phyloP scores from a whole-genome alignment of 1,140 invertebrate genomes.

The Wiebesia pumilae region DNA sequence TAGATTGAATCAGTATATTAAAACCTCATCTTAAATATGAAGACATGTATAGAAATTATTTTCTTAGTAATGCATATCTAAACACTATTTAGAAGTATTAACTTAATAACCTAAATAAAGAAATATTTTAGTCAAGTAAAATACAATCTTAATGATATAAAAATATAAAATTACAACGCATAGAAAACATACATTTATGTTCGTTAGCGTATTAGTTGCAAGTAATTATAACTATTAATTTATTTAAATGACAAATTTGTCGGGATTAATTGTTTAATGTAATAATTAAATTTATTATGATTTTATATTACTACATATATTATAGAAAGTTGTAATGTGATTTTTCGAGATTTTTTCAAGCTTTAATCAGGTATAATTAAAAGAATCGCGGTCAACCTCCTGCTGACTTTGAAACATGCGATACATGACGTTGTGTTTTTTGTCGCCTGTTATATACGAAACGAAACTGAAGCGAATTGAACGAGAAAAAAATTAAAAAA shows the following conservation, averaged over 20 bases:
- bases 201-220: no score
- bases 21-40: no score
- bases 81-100: no score
- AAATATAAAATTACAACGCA: no score
- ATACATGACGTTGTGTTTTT: conserved; percentile 32
- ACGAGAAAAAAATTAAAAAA: conserved; percentile 16
- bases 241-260: not conserved
- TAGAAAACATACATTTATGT: no score
- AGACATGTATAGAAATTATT: no score
- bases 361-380: conserved; percentile 25
- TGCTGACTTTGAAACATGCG: not conserved
- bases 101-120: no score
- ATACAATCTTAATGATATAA: no score
- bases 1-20: no score
- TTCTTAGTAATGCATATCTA: no score
- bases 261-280: not conserved
- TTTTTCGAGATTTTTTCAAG: not conserved
- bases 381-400: not conserved
- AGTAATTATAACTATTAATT: no score
- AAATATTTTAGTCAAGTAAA: no score
- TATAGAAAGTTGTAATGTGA: not conserved
- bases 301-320: not conserved
- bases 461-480: conserved; percentile 8
- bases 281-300: not conserved
- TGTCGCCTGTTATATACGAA: not conserved